phyloP scores from a whole-genome alignment of 64 coral and sea anemone genomes.

The Actinia tenebrosa region DNA sequence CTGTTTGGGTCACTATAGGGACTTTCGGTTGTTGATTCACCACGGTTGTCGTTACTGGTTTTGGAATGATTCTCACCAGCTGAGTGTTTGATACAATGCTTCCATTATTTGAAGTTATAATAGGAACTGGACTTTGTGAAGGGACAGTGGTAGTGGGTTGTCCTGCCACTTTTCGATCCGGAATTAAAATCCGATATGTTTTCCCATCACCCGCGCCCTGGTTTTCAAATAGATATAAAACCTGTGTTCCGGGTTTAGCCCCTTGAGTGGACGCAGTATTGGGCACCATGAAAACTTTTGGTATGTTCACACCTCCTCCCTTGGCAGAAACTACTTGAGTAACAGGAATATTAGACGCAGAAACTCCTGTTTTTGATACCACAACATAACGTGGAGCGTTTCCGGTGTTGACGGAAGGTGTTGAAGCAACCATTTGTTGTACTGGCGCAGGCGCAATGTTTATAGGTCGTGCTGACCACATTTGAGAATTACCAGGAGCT shows the following conservation, averaged over 20 bases:
- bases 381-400: background rate
- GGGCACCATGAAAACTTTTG: background rate
- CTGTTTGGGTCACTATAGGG: background rate
- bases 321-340: background rate
- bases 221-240: conserved; percentile 2
- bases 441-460: conserved; percentile 15
- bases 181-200: background rate
- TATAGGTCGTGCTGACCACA: background rate
- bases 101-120: background rate
- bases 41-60: background rate
- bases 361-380: background rate
- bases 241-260: background rate
- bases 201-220: background rate
- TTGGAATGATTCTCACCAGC: background rate
- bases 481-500: background rate
- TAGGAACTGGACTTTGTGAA: background rate
- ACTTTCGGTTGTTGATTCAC: background rate
- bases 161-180: background rate
- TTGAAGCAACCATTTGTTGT: background rate
- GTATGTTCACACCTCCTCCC: background rate
- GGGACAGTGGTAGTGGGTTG: background rate
- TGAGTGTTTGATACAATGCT: background rate
- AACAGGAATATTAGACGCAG: background rate
- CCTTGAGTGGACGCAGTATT: background rate
- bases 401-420: background rate